These are phyloP conservation scores for Sprattus sprattus DNA, from an alignment of 2,113 vertebrate species.

Conservation along the genomic window DNA sequence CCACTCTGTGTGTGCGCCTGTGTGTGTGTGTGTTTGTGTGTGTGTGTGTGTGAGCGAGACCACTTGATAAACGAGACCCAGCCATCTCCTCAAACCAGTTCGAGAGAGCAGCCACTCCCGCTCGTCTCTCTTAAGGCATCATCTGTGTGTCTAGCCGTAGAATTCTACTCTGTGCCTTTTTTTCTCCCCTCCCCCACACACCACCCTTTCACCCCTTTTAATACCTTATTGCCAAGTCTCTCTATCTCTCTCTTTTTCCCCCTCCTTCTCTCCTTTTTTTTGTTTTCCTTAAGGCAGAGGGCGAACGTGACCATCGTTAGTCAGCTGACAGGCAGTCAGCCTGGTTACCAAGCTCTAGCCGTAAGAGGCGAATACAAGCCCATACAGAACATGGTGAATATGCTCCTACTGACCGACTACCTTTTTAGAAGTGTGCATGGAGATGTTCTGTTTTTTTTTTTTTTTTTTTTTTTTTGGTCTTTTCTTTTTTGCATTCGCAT, in stretches of 20 bases:
- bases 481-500: conserved; percentile 71
- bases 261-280: conserved; percentile 9
- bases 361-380: conserved; percentile 78
- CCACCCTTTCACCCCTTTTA: conserved; percentile 35
- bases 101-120: background rate
- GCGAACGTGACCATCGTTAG: conserved; percentile 75
- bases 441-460: conserved; percentile 29
- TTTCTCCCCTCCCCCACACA: conserved; percentile 27
- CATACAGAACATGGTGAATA: conserved; percentile 81
- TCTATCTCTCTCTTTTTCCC: conserved; percentile 67
- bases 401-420: conserved; percentile 61
- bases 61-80: background rate
- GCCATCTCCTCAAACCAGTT: background rate
- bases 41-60: background rate
- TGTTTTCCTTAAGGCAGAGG: conserved; percentile 74
- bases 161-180: conserved; percentile 3
- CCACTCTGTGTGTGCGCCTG: background rate
- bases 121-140: background rate
- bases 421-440: conserved; percentile 78
- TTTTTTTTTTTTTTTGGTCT: conserved; percentile 22
- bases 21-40: background rate
- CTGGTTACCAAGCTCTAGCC: conserved; percentile 77
- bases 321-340: conserved; percentile 73
- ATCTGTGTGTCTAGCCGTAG: background rate
- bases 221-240: conserved; percentile 73